phyloP scores from a whole-genome alignment of 1,140 invertebrate species.

The Tetraneura akinire region DNA sequence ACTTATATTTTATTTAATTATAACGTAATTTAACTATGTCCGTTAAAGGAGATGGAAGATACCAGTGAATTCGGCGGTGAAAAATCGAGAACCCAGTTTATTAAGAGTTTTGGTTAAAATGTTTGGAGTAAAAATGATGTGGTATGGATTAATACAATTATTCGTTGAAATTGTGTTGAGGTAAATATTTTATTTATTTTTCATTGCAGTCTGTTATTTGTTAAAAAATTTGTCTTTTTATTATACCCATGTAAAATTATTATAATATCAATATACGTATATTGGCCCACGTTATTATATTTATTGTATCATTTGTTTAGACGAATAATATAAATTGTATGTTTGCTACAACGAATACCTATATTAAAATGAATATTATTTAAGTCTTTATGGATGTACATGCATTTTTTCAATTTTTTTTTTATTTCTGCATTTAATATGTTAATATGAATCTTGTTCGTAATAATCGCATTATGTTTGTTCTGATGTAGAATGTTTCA shows the following conservation, averaged over 20 bases:
- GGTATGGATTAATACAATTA: slow-evolving; percentile 62
- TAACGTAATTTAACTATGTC: not conserved
- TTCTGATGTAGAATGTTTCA: slow-evolving; percentile 62
- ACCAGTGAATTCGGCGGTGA: slow-evolving; percentile 56
- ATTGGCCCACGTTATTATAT: too few species aligned
- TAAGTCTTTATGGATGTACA: too few species aligned
- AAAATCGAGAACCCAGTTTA: slow-evolving; percentile 61
- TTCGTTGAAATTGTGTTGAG: slow-evolving; percentile 62
- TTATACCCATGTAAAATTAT: too few species aligned
- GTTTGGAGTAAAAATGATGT: slow-evolving; percentile 62
- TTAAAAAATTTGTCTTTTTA: not conserved
- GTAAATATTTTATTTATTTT: slow-evolving; percentile 42
- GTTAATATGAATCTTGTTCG: not conserved
- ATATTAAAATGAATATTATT: not conserved
- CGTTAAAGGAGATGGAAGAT: slow-evolving; percentile 55
- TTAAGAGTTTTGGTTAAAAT: slow-evolving; percentile 61
- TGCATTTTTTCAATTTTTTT: too few species aligned
- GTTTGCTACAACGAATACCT: not conserved
- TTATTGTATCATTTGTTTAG: too few species aligned
- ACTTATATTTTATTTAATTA: too few species aligned
- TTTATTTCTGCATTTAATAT: not conserved
- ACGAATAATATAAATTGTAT: not conserved
- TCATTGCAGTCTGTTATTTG: not conserved
- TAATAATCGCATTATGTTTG: too few species aligned
- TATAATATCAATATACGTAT: too few species aligned